These are phyloP conservation scores for Saccopteryx bilineata DNA, from an alignment of 2,113 vertebrate genomes.

Conservation along the genomic window DNA sequence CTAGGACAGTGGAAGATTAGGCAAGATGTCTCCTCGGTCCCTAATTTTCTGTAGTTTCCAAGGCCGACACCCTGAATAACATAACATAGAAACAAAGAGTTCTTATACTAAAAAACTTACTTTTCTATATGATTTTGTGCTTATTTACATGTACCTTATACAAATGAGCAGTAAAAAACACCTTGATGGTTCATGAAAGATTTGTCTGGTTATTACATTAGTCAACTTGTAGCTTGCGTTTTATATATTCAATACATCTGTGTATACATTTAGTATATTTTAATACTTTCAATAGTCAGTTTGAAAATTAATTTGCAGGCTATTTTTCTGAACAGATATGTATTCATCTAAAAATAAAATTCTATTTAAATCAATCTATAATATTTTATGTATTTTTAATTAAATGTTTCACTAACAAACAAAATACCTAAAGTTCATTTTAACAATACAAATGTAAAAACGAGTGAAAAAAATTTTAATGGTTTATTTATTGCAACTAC, in stretches of 20 bases:
- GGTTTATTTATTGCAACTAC: neutral
- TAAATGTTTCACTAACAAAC: neutral
- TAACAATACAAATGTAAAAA: conserved; percentile 31
- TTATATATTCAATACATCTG: neutral
- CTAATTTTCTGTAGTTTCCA: conserved; percentile 3
- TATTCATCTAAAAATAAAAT: conserved; percentile 43
- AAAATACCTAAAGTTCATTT: conserved; percentile 55
- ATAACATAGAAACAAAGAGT: neutral
- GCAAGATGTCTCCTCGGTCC: neutral
- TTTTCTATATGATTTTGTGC: neutral
- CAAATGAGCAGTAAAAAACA: neutral
- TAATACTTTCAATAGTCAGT: neutral
- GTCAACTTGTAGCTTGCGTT: neutral
- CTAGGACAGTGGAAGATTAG: neutral
- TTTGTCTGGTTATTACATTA: neutral
- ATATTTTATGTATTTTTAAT: conserved; percentile 17
- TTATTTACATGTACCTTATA: neutral
- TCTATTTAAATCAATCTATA: conserved; percentile 21
- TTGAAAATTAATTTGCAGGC: conserved; percentile 55
- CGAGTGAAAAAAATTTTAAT: neutral
- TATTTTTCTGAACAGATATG: conserved; percentile 53
- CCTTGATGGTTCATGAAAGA: neutral
- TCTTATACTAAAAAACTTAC: neutral
- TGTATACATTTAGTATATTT: neutral
- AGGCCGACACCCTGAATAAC: neutral